Conservation (phyloP, 2,113 vertebrate genomes). For the Vulpes vulpes region DNA sequence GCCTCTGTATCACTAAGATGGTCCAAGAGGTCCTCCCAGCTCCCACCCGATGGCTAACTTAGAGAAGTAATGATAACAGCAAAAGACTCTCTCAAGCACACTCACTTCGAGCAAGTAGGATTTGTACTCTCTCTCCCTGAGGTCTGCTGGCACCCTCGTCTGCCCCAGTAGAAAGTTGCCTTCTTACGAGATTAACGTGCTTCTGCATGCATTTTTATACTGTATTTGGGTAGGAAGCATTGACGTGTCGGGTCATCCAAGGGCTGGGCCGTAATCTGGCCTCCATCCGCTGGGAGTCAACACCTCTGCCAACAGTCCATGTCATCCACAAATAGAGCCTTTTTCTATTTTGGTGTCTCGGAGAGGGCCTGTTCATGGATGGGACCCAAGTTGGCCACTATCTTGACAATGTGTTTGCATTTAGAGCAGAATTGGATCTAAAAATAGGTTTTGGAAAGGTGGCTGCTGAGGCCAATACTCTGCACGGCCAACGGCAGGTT, state of each 20-base stretch:
- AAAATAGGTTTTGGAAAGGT: background rate
- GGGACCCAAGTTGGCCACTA: background rate
- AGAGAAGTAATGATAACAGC: background rate
- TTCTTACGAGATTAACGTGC: rapidly evolving
- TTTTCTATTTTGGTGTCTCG: background rate
- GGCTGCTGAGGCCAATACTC: background rate
- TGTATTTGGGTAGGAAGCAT: constrained; percentile 49
- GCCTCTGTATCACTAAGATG: background rate
- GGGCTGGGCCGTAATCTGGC: background rate
- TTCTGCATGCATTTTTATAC: background rate
- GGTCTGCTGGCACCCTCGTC: rapidly evolving
- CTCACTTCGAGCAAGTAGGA: background rate
- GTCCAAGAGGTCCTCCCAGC: background rate
- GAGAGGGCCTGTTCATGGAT: background rate
- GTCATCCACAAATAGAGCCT: background rate
- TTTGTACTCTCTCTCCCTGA: background rate
- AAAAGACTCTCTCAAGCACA: rapidly evolving
- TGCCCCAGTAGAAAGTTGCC: background rate
- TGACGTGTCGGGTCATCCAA: rapidly evolving
- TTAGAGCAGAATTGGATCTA: background rate
- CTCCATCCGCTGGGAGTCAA: rapidly evolving
- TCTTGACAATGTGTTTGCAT: constrained; percentile 60
- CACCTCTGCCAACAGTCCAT: background rate
- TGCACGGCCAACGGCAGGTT: rapidly evolving
- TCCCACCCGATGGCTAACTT: rapidly evolving